A percentile compares a stretch with the other conserved stretches of the same genome.
Evolutionary conservation across 2,113 vertebrate species (phyloP).

Genomic region (Oncorhynchus masou): DNA sequence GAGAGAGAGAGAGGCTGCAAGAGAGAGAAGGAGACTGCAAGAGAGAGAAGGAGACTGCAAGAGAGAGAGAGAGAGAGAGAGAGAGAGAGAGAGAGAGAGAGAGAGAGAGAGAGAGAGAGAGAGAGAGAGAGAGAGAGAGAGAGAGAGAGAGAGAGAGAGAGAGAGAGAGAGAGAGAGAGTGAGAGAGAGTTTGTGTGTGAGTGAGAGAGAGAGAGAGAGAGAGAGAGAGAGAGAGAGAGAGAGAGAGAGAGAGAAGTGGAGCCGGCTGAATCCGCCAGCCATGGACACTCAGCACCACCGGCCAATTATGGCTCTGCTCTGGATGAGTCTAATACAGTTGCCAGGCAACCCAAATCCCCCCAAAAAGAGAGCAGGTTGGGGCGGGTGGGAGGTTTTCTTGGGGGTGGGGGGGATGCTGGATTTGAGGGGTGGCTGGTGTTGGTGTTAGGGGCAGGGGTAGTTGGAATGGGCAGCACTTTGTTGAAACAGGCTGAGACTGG

Average conservation of each 20-base stretch:
- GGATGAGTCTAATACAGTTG: constrained; percentile 78
- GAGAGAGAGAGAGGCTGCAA: constrained; percentile 31
- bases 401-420: neutral
- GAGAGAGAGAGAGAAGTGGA: constrained; percentile 75
- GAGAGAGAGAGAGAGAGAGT: constrained; percentile 16
- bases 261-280: constrained; percentile 78
- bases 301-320: constrained; percentile 76
- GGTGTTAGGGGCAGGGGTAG: constrained; percentile 8
- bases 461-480: neutral
- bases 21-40: constrained; percentile 27
- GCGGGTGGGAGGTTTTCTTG: neutral
- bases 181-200: too few relatives aligned
- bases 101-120: constrained; percentile 24
- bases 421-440: constrained; percentile 5
- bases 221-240: constrained; percentile 21
- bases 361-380: constrained; percentile 2
- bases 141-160: constrained; percentile 17
- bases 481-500: constrained; percentile 18
- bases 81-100: constrained; percentile 68
- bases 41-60: constrained; percentile 18
- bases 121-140: too few relatives aligned
- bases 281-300: constrained; percentile 64
- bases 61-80: constrained; percentile 12
- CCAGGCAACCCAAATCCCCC: constrained; percentile 74
- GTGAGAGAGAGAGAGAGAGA: constrained; percentile 34